These are phyloP conservation scores for Myopa testacea DNA, from an alignment of 2,888 invertebrate species.

Conservation along the genomic window DNA sequence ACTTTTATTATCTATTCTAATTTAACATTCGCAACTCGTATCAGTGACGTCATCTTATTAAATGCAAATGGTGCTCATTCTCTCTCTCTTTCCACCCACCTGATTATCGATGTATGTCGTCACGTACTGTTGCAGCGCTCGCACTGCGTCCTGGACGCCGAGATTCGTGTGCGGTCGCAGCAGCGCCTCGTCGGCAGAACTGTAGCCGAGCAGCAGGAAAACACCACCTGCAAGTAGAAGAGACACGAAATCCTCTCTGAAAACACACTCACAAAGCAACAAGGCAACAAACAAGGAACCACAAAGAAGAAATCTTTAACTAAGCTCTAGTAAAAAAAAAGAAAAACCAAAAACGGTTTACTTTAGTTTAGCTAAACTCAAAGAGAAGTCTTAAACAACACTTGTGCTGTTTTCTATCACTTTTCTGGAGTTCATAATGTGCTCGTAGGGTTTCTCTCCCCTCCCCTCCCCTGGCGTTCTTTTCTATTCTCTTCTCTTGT, in stretches of 20 bases:
- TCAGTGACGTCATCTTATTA: too few species aligned
- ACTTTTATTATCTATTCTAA: too few species aligned
- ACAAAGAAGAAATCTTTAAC: neutral
- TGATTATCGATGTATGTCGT: constrained; percentile 79
- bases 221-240: constrained; percentile 76
- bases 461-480: neutral
- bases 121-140: constrained; percentile 84
- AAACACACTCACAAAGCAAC: neutral
- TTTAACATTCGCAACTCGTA: too few species aligned
- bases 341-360: neutral
- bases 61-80: neutral
- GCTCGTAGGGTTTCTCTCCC: neutral
- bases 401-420: neutral
- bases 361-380: constrained; percentile 3
- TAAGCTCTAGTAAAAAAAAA: neutral
- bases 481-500: neutral
- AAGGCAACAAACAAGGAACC: neutral
- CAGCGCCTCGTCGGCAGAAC: constrained; percentile 87
- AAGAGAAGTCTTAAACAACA: neutral
- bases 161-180: constrained; percentile 85
- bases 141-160: constrained; percentile 86
- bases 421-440: neutral
- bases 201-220: constrained; percentile 89
- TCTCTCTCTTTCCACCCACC: constrained; percentile 67
- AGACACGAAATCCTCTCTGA: neutral